Evolutionary conservation across 23 tunicate genomes (phyloP).

Genomic region (Phallusia fumigata): DNA sequence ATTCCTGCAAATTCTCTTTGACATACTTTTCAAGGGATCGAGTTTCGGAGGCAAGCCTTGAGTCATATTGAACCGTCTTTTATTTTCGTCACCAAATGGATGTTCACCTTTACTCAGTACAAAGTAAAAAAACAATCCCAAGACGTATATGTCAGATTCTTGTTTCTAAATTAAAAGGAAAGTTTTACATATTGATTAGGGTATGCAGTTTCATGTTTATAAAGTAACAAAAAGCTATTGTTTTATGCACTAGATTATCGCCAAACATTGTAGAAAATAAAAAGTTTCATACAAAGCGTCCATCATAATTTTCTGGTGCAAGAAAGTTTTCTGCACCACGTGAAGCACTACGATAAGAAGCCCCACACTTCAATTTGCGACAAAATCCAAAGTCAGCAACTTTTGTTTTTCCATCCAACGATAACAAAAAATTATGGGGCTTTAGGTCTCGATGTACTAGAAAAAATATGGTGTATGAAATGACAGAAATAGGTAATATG

Average conservation of each 20-base stretch:
- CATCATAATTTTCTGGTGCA: background rate
- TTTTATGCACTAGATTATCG: no score
- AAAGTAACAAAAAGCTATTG: no score
- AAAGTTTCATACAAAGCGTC: background rate
- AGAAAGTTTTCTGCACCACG: background rate
- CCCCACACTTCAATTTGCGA: background rate
- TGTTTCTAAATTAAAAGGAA: background rate
- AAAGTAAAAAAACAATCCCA: background rate
- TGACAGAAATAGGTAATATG: no score
- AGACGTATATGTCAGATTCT: background rate
- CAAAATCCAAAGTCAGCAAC: constrained; percentile 4
- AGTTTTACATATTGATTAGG: no score
- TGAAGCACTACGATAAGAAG: background rate
- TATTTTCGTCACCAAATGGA: background rate
- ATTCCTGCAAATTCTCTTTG: background rate
- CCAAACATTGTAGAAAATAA: no score
- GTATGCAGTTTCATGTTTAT: no score
- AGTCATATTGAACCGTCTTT: background rate
- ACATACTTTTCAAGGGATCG: background rate
- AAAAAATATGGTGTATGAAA: no score
- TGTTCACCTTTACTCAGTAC: background rate
- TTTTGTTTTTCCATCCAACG: background rate
- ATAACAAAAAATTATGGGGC: background rate
- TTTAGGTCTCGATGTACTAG: background rate
- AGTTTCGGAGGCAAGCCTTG: background rate